Evolutionary conservation across 2,888 invertebrate genomes (phyloP).

Genomic region (Orchesellides sinensis): DNA sequence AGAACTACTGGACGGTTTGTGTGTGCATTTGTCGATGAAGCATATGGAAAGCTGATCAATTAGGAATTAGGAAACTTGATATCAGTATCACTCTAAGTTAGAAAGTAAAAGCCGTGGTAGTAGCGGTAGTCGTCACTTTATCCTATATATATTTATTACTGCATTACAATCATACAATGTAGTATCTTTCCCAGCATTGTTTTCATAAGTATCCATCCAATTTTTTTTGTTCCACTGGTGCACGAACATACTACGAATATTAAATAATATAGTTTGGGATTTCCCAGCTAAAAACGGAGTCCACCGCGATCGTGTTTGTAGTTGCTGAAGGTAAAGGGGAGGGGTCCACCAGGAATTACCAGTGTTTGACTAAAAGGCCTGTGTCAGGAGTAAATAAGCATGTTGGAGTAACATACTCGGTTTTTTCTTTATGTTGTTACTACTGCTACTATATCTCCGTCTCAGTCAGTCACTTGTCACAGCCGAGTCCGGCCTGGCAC

Average conservation of each 20-base stretch:
- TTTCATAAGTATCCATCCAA: background rate
- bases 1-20: conserved; percentile 9
- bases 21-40: conserved; percentile 29
- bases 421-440: too few relatives aligned
- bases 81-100: conserved; percentile 28
- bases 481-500: too few relatives aligned
- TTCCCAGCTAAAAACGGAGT: conserved; percentile 42
- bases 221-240: conserved; percentile 13
- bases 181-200: background rate
- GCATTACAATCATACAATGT: background rate
- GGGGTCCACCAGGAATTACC: conserved; percentile 24
- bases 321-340: conserved; percentile 46
- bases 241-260: conserved; percentile 28
- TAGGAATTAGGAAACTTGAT: conserved; percentile 61
- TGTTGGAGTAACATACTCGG: too few relatives aligned
- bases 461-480: too few relatives aligned
- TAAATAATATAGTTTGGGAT: conserved; percentile 57
- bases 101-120: conserved; percentile 25
- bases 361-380: conserved; percentile 34
- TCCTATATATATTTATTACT: too few relatives aligned
- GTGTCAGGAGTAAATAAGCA: conserved; percentile 15
- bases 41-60: conserved; percentile 62
- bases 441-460: too few relatives aligned
- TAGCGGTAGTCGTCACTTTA: conserved; percentile 24
- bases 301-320: conserved; percentile 6